phyloP scores from a whole-genome alignment of 35 echinoderm and acorn worm genomes.

The Heliocidaris erythrogramma region DNA sequence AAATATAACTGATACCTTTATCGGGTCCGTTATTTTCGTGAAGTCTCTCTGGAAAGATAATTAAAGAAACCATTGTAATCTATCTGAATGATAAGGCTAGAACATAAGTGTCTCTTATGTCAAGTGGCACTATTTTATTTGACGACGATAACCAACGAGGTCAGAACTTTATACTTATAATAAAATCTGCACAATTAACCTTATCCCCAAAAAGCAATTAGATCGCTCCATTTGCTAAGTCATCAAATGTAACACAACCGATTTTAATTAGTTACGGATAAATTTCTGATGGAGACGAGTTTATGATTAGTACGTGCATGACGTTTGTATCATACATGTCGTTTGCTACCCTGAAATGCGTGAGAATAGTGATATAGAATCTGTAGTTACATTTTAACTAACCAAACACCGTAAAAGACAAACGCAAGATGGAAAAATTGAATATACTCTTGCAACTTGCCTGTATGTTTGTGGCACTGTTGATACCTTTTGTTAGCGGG shows the following conservation, averaged over 20 bases:
- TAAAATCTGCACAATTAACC: background rate
- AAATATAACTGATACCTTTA: background rate
- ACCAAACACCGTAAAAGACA: background rate
- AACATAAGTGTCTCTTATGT: constrained; percentile 1
- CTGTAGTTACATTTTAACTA: background rate
- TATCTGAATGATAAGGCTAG: background rate
- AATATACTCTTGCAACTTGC: background rate
- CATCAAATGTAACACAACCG: background rate
- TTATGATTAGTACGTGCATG: background rate
- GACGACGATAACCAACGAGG: background rate
- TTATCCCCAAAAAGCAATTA: background rate
- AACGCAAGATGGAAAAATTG: background rate
- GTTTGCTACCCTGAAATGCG: background rate
- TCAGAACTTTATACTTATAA: background rate
- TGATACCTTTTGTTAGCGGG: background rate
- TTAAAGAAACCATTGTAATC: background rate
- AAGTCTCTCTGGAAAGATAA: background rate
- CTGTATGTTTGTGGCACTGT: background rate
- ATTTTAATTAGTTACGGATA: background rate
- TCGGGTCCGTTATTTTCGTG: background rate
- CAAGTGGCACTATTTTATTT: background rate
- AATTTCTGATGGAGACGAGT: background rate
- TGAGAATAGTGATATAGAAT: background rate
- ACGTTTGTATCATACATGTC: background rate
- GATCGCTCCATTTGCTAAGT: background rate